These are phyloP conservation scores for Clamator glandarius DNA, from an alignment of 2,797 vertebrate species.

Conservation along the genomic window DNA sequence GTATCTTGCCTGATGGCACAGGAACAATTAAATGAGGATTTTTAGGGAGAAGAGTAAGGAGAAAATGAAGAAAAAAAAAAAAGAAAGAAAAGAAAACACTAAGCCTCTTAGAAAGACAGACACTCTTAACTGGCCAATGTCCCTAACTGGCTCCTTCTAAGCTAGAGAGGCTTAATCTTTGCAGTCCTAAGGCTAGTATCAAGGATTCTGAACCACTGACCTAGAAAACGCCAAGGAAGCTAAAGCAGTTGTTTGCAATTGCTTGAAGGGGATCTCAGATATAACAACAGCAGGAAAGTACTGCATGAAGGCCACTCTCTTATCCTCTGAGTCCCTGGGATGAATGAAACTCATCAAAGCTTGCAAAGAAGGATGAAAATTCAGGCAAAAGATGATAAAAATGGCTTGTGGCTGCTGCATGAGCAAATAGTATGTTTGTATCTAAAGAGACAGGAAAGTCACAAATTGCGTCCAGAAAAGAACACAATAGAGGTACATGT, in stretches of 20 bases:
- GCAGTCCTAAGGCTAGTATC: constrained; percentile 33
- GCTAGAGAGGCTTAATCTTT: constrained; percentile 21
- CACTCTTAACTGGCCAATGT: neutral
- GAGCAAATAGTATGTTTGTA: neutral
- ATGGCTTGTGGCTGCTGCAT: neutral
- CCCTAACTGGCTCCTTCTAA: neutral
- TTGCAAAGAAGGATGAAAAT: constrained; percentile 10
- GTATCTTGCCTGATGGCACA: neutral
- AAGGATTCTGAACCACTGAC: constrained; percentile 15
- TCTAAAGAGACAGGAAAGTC: neutral
- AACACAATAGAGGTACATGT: neutral
- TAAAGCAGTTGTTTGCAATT: neutral
- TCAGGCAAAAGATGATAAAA: neutral
- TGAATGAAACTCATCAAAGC: neutral
- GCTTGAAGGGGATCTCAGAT: neutral
- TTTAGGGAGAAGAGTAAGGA: neutral
- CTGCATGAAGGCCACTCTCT: neutral
- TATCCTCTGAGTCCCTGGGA: neutral
- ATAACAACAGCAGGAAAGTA: neutral
- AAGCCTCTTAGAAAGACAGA: neutral
- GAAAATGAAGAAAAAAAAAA: neutral
- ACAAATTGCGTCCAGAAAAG: neutral
- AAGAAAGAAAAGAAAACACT: neutral
- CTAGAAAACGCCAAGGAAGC: constrained; percentile 6
- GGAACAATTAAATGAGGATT: neutral